Evolutionary conservation across 2,888 invertebrate genomes (phyloP).

Genomic region (Agrypnus murinus): DNA sequence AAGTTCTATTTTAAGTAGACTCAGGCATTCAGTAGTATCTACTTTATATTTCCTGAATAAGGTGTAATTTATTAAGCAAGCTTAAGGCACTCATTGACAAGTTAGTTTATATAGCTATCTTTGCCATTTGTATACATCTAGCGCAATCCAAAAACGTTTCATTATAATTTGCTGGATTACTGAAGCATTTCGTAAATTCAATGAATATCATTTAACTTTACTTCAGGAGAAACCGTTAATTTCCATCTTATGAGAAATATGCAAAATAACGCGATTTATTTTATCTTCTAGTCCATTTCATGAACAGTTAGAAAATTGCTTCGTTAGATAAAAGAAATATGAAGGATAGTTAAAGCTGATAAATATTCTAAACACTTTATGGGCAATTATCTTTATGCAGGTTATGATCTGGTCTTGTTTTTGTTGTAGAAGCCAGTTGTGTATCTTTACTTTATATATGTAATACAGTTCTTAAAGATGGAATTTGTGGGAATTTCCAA

Average conservation of each 20-base stretch:
- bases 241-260: not conserved
- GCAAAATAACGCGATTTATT: too few species aligned
- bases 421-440: too few species aligned
- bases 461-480: too few species aligned
- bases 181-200: not conserved
- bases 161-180: not conserved
- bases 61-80: constrained; percentile 19
- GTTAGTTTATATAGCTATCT: not conserved
- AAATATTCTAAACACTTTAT: too few species aligned
- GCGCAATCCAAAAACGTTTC: not conserved
- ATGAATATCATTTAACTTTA: not conserved
- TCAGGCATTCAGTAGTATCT: constrained; percentile 4
- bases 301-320: too few species aligned
- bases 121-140: not conserved
- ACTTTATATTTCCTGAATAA: constrained; percentile 23
- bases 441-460: too few species aligned
- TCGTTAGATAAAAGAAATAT: too few species aligned
- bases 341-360: too few species aligned
- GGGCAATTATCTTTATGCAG: too few species aligned
- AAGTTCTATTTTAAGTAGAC: constrained; percentile 14
- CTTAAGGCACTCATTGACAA: constrained; percentile 6
- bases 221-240: not conserved
- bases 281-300: too few species aligned
- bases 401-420: too few species aligned
- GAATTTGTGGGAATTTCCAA: too few species aligned